Evolutionary conservation across 2,888 invertebrate genomes (phyloP), one percentile per base, ranked within the genome.

Genomic region (Brenthis hecate): DNA sequence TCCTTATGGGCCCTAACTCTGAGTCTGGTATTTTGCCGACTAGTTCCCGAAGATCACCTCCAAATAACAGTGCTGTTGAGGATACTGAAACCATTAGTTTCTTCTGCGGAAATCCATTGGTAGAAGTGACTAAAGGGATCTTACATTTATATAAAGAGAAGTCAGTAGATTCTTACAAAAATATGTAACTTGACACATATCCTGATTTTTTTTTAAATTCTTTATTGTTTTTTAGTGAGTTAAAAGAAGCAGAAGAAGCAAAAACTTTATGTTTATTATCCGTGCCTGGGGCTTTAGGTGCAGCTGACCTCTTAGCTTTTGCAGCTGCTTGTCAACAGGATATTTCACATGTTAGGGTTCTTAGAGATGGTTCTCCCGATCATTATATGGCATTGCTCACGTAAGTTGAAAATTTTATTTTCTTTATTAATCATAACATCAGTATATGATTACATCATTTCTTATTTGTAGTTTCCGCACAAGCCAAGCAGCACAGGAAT

Each of bases 381-480:
- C 98, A 99, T 84, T 99, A 99, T 83, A 99, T 99, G 99, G 97
- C 98, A 56, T 91, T 99, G 32, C 92, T 99, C 51, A 98, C 98
- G 93, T 99, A 84, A 93, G 94, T 72, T 55, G 1, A 58, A 54
- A 11, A 36, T 48, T n/a, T 58, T 19, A 32, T 32, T 64, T 56
- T 43, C 36, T 43, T 43, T 43, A 43, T 3, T 43, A 8, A 11
- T 43, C 11, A 11, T 43, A 43, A 43, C 8, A 43, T 8, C 11
- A 11, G 11, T 43, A 43, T 43, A 43, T 43, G 1, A 43, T 43
- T 11, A 43, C 11, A 43, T 43, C 11, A 11, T 1, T 43, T 28
- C 3, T 51, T 53, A 53, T 6, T n/a, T 6, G 13, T 57, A 95
- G 95, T 72, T 96, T 96, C 85, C 94, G 96, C 13, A 94, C 93